Base-by-base conservation (phyloP, 1,140 invertebrate species). In the Colletes gigas region DNA sequence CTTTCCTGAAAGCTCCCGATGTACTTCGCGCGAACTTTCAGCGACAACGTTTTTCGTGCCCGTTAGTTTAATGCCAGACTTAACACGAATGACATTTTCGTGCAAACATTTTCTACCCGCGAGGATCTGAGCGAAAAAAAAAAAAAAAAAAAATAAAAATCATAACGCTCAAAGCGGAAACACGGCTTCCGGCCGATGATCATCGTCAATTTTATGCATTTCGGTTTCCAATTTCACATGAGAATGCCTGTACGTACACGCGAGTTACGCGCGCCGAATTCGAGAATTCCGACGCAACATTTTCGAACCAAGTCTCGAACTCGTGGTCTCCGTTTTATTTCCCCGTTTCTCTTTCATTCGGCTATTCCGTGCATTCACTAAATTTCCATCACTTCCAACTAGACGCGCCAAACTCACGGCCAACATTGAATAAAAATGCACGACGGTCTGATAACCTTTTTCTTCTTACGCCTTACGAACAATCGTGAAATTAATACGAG, bases 71-170 rank as follows among this genome's bases (percentile, higher is more conserved):
- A 78, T 70, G 76, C 68, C 60, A 44, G 67, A 21, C 67, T 78
- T 62, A 76, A 76, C 74, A 21, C 67, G 67, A 71, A 71, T 59
- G 67, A 78, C 71, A 71, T 76, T 66, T 65, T 52, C 73, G 50
- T n/a, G 62, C 8, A 75, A 67, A 75, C 63, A 55, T 69, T 54
- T 30, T 14, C 44, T 9, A 3, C 14, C 19, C 2, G 47, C 14
- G 21, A 5, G 50, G 55, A 69, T 69, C 67, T 39, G 15, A 4
- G 47, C 9, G 9, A 10, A 52, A 52, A n/a, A 17, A 63, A 52
- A 39, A 17, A 57, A 19, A 55, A 50, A n/a, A 41, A n/a, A n/a
- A n/a, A n/a, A n/a, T n/a, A n/a, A n/a, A n/a, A n/a, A n/a, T n/a
- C n/a, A n/a, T 10, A n/a, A 50, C 17, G 17, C 1, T 15, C 4